Conservation (phyloP, 2,888 invertebrate genomes). For the Amiota mariae region DNA sequence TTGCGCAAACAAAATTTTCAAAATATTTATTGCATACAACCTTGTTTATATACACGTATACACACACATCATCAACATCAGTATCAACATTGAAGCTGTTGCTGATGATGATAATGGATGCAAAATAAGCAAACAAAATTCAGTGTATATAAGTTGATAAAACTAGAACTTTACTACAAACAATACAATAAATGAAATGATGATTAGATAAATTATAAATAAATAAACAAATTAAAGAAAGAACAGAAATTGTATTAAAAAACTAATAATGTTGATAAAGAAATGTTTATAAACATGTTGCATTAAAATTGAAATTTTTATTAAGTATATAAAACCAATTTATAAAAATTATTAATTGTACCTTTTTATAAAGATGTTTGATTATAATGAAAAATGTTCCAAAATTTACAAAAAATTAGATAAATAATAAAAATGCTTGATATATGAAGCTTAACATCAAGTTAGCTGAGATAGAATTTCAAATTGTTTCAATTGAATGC, state of each 20-base stretch:
- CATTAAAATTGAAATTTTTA: constrained; percentile 46
- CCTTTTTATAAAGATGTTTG: constrained; percentile 5
- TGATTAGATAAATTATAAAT: constrained; percentile 26
- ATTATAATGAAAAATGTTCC: not conserved
- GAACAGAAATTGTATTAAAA: too few species aligned
- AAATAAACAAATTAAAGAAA: constrained; percentile 19
- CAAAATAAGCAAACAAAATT: not conserved
- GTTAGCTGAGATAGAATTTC: constrained; percentile 14
- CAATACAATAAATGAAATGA: constrained; percentile 24
- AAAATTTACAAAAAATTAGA: not conserved
- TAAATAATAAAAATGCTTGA: constrained; percentile 27
- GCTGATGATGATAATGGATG: not conserved
- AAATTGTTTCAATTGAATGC: too few species aligned
- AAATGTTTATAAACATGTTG: constrained; percentile 63
- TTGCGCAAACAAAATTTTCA: too few species aligned
- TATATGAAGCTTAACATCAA: not conserved
- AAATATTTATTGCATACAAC: not conserved
- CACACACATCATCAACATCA: not conserved
- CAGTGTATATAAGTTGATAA: constrained; percentile 19
- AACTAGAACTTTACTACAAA: constrained; percentile 27
- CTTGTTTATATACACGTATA: not conserved
- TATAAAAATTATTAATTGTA: constrained; percentile 25
- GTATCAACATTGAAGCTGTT: too few species aligned
- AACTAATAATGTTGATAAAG: constrained; percentile 19
- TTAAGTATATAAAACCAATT: constrained; percentile 22